Evolutionary conservation across 1,140 invertebrate genomes (phyloP).

Genomic region (Diplogasteroides magnus): DNA sequence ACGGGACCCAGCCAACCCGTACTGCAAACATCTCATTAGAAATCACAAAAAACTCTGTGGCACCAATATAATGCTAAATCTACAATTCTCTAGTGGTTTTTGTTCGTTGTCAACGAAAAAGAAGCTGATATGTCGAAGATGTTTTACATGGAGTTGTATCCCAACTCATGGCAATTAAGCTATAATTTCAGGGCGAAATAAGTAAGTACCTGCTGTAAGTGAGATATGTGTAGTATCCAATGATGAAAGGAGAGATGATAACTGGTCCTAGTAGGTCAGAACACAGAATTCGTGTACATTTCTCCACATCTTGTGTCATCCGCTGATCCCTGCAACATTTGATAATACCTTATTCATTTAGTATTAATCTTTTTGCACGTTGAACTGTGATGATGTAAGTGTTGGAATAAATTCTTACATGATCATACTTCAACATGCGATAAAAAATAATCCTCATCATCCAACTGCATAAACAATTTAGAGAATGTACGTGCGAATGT

Average conservation of each 20-base stretch:
- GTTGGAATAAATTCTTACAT: not conserved
- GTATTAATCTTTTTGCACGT: slow-evolving; percentile 1
- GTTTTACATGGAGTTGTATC: no score
- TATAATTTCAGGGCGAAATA: not conserved
- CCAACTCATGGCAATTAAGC: not conserved
- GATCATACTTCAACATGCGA: not conserved
- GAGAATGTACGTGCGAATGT: no score
- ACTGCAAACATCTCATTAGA: slow-evolving; percentile 45
- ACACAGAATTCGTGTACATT: slow-evolving; percentile 55
- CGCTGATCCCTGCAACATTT: slow-evolving; percentile 56
- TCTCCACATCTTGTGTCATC: slow-evolving; percentile 60
- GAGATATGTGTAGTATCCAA: slow-evolving; percentile 58
- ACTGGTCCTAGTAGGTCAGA: slow-evolving; percentile 57
- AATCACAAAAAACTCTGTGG: not conserved
- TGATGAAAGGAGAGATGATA: slow-evolving; percentile 59
- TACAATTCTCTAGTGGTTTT: not conserved
- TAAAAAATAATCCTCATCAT: no score
- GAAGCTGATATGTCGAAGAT: no score
- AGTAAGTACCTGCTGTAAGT: slow-evolving; percentile 43
- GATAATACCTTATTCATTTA: no score
- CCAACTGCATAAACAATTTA: no score
- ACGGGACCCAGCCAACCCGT: slow-evolving; percentile 64
- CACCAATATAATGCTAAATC: not conserved
- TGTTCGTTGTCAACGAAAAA: no score
- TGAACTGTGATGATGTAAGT: not conserved